Evolutionary conservation across 2,797 vertebrate species (phyloP).

Genomic region (Lithobates sylvaticus): DNA sequence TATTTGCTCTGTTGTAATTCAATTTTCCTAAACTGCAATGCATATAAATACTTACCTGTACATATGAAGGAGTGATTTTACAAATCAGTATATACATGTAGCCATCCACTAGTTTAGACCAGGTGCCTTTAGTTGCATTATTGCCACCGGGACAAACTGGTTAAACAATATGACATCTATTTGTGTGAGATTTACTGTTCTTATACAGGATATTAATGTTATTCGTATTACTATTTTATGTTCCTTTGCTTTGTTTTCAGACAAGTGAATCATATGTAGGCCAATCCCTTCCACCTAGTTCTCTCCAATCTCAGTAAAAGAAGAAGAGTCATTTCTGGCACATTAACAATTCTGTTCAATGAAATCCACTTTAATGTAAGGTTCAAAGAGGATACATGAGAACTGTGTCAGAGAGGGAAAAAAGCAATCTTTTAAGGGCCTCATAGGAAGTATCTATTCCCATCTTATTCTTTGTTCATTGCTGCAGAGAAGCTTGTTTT

Average conservation of each 20-base stretch:
- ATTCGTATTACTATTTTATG: background rate
- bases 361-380: conserved; percentile 46
- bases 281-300: conserved; percentile 23
- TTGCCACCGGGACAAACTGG: too few relatives aligned
- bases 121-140: too few relatives aligned
- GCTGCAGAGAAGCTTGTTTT: conserved; percentile 20
- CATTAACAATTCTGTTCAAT: conserved; percentile 45
- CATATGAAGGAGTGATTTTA: too few relatives aligned
- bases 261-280: conserved; percentile 20
- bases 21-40: too few relatives aligned
- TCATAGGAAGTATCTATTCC: conserved; percentile 31
- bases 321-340: conserved; percentile 23
- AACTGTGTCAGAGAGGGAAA: conserved; percentile 7
- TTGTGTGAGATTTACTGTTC: background rate
- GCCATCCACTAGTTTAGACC: too few relatives aligned
- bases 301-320: conserved; percentile 28
- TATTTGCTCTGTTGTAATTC: too few relatives aligned
- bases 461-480: conserved; percentile 33
- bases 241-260: background rate
- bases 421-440: conserved; percentile 32
- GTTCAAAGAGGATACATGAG: conserved; percentile 47
- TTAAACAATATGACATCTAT: too few relatives aligned
- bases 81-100: too few relatives aligned
- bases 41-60: too few relatives aligned
- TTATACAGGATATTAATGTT: background rate